Percentiles rank a stretch among this genome's conserved stretches.
Conservation (phyloP, 1,140 invertebrate species). For the Ectropis grisescens region DNA sequence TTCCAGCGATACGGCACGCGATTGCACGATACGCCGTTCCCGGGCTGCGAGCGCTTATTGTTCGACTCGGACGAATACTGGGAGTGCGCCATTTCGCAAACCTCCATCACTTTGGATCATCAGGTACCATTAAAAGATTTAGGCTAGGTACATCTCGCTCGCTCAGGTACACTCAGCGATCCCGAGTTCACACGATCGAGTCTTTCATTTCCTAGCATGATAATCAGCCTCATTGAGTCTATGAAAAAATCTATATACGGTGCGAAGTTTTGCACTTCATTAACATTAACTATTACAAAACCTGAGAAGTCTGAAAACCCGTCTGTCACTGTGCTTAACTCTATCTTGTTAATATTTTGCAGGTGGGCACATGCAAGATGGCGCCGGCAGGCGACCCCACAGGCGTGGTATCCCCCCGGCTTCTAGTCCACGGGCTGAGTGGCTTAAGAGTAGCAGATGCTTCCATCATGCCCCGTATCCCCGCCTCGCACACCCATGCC, state of each 20-base stretch:
- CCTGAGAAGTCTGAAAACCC: too few species aligned
- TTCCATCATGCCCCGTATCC: conserved; percentile 76
- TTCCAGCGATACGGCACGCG: conserved; percentile 74
- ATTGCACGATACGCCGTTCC: conserved; percentile 75
- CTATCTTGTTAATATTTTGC: conserved; percentile 5
- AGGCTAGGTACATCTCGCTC: background rate
- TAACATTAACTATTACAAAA: too few species aligned
- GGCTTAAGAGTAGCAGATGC: conserved; percentile 74
- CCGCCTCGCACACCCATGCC: conserved; percentile 75
- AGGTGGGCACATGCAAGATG: conserved; percentile 87
- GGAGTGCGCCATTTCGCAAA: conserved; percentile 78
- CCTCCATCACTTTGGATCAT: conserved; percentile 81
- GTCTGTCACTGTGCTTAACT: too few species aligned
- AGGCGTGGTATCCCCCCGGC: conserved; percentile 84
- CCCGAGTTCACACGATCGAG: too few species aligned
- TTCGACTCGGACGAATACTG: conserved; percentile 81
- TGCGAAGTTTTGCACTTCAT: too few species aligned
- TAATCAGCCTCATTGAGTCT: too few species aligned
- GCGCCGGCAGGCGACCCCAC: conserved; percentile 78
- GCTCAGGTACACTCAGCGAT: too few species aligned
- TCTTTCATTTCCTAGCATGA: too few species aligned
- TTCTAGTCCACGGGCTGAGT: conserved; percentile 71
- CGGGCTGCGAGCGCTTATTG: conserved; percentile 73
- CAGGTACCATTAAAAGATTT: conserved; percentile 62
- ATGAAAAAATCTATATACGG: too few species aligned